A percentile compares a stretch with the other conserved stretches of the same genome.
phyloP scores from a whole-genome alignment of 2,797 vertebrate genomes.

The Poecile montanus region DNA sequence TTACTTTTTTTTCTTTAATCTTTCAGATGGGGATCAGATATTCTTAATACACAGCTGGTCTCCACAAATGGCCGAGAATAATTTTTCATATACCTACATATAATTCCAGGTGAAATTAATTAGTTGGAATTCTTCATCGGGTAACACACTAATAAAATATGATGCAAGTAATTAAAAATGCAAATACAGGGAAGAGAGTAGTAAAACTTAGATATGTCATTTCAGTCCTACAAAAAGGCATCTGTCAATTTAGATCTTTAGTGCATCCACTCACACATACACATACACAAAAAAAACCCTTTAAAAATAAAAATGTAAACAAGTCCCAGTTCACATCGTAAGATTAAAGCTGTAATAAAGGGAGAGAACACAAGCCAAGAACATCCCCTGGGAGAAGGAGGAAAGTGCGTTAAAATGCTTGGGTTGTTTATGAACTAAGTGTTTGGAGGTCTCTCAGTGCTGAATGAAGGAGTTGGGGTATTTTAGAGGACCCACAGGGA shows the following conservation, averaged over 20 bases:
- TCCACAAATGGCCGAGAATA: conserved; percentile 63
- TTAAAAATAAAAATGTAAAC: conserved; percentile 67
- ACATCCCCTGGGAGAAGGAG: conserved; percentile 34
- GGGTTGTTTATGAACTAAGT: conserved; percentile 55
- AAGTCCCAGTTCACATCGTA: conserved; percentile 19
- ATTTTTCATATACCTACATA: conserved; percentile 56
- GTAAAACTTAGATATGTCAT: conserved; percentile 58
- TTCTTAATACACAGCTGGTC: conserved; percentile 72
- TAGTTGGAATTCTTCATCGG: conserved; percentile 67
- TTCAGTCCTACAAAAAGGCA: conserved; percentile 69
- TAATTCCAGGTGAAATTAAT: conserved; percentile 78
- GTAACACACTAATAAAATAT: conserved; percentile 71
- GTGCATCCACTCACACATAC: background rate
- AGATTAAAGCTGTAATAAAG: conserved; percentile 63
- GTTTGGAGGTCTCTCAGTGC: conserved; percentile 9
- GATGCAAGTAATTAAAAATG: conserved; percentile 74
- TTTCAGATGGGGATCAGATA: conserved; percentile 69
- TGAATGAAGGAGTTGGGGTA: conserved; percentile 41
- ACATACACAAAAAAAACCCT: background rate
- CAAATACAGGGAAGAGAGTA: conserved; percentile 56
- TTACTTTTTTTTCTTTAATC: background rate
- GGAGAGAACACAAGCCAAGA: conserved; percentile 32
- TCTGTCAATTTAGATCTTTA: conserved; percentile 63
- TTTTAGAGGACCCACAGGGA: conserved; percentile 32
- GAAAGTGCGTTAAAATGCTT: conserved; percentile 44